These are phyloP conservation scores for Leuctra nigra DNA, from an alignment of 2,888 invertebrate species.

Conservation along the genomic window DNA sequence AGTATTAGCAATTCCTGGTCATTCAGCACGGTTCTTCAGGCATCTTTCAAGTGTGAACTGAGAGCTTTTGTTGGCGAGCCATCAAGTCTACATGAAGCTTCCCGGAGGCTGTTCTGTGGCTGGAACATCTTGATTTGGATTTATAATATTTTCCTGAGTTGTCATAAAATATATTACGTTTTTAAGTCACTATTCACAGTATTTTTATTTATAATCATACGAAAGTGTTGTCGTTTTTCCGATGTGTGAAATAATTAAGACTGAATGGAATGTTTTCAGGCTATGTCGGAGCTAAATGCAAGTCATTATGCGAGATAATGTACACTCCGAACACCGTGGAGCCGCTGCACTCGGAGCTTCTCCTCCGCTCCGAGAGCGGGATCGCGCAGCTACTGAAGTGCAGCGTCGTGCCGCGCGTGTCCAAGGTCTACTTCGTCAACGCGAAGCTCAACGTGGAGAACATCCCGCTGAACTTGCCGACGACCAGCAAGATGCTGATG, in stretches of 20 bases:
- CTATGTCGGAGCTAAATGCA: conserved; percentile 26
- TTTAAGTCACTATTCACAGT: no score
- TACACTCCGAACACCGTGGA: conserved; percentile 33
- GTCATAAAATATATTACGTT: no score
- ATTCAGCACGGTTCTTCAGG: no score
- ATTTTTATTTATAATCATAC: no score
- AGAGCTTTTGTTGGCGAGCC: no score
- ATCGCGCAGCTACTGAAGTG: conserved; percentile 32
- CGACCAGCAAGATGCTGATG: conserved; percentile 29
- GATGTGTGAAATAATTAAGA: neutral
- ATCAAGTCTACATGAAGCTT: no score
- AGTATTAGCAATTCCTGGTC: no score
- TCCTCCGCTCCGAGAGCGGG: conserved; percentile 36
- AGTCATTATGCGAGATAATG: conserved; percentile 43
- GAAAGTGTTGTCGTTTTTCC: conserved; percentile 26
- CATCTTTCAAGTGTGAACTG: no score
- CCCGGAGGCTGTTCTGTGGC: no score
- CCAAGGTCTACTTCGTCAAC: conserved; percentile 32
- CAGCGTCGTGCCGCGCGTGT: conserved; percentile 24
- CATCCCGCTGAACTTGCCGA: conserved; percentile 38
- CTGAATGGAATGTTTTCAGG: neutral
- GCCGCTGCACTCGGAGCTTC: conserved; percentile 34
- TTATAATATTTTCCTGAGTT: no score
- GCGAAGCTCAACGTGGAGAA: conserved; percentile 34
- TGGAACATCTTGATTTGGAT: no score